Percentiles rank a stretch among this genome's conserved stretches.
These are phyloP conservation scores for Channallabes apus DNA, from an alignment of 2,797 vertebrate species.

Conservation along the genomic window DNA sequence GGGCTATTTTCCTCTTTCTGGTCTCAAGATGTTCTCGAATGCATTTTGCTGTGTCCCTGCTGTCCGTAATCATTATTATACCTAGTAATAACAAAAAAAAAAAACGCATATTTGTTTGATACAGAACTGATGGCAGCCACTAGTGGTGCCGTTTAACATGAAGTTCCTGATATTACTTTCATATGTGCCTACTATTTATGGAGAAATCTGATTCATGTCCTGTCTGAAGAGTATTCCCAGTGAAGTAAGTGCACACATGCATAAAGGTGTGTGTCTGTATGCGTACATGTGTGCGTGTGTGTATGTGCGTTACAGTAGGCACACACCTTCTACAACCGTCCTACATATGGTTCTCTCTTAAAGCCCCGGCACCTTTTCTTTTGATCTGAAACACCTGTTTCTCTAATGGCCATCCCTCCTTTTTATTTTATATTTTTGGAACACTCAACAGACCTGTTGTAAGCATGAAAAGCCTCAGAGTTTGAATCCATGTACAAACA, in stretches of 20 bases:
- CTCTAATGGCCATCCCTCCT: constrained; percentile 52
- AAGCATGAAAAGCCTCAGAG: not conserved
- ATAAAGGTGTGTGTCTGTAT: constrained; percentile 10
- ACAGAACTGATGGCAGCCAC: constrained; percentile 10
- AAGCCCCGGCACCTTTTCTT: constrained; percentile 62
- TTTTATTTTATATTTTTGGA: not conserved
- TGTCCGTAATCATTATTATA: constrained; percentile 2
- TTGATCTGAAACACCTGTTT: constrained; percentile 76
- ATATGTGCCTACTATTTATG: constrained; percentile 30
- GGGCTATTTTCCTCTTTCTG: not conserved
- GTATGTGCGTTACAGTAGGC: constrained; percentile 51
- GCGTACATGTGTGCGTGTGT: constrained; percentile 29
- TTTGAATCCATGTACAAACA: constrained; percentile 56
- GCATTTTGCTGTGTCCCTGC: not conserved
- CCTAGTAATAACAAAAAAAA: not conserved
- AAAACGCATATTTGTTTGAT: not conserved
- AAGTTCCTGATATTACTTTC: constrained; percentile 16
- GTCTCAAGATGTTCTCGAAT: not conserved
- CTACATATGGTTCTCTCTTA: constrained; percentile 54
- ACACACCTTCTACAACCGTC: constrained; percentile 49
- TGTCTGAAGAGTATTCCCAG: too few relatives aligned
- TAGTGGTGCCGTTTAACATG: constrained; percentile 19
- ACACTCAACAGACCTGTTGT: not conserved
- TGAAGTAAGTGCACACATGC: too few relatives aligned
- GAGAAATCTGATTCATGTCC: constrained; percentile 30